These are phyloP conservation scores for Bubo bubo DNA, from an alignment of 2,113 vertebrate species.

Conservation along the genomic window DNA sequence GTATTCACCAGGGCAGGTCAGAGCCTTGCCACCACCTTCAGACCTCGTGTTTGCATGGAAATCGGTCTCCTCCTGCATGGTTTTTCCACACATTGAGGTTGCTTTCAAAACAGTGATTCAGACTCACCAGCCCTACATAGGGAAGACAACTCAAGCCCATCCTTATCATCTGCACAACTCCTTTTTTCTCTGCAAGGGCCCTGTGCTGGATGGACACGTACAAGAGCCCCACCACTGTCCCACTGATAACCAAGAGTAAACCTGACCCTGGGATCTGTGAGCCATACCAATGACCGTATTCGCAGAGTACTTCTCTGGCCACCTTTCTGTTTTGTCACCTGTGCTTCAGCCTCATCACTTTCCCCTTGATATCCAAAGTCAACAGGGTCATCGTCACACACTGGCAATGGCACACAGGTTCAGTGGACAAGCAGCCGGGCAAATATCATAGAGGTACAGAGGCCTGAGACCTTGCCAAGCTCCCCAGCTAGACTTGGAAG, in stretches of 20 bases:
- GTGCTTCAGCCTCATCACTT: neutral
- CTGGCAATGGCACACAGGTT: rapidly evolving
- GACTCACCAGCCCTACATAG: neutral
- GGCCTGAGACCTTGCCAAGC: neutral
- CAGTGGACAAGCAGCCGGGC: neutral
- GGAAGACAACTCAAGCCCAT: neutral
- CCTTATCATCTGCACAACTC: neutral
- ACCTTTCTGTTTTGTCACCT: neutral
- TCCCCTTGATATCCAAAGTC: neutral
- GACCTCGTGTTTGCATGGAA: rapidly evolving
- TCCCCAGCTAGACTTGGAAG: neutral
- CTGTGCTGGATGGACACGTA: rapidly evolving
- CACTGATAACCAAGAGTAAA: neutral
- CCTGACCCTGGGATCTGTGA: neutral
- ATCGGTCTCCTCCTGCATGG: neutral
- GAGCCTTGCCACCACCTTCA: neutral
- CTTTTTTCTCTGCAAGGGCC: neutral
- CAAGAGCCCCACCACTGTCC: rapidly evolving
- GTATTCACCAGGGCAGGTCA: neutral
- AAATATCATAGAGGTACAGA: neutral
- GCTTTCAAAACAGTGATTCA: neutral
- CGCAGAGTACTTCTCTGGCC: neutral
- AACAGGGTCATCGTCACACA: neutral
- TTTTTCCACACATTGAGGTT: neutral
- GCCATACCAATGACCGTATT: rapidly evolving